Base-by-base conservation (phyloP, 2,888 invertebrate species). In the Troides helena region DNA sequence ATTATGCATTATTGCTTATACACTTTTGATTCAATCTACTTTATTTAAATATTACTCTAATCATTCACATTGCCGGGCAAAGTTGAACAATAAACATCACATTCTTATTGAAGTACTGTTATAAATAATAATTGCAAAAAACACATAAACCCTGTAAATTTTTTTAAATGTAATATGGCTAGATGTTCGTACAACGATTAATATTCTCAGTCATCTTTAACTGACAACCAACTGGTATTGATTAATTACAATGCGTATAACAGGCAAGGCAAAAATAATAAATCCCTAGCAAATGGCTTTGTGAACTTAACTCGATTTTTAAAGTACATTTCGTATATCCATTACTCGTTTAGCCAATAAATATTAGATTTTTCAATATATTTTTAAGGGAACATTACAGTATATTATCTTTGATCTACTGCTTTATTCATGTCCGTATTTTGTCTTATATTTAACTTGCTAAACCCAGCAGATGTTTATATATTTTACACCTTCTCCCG, bases 151-250 rank as follows among this genome's bases (percentile, higher is more conserved):
- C 50, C 5, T 18, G 17, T 17, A 50, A 50, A 17, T 4, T 17
- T 10, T 10, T 18, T 5, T 2, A 50, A 18, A 50, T 50, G 14
- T 50, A 18, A 50, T 18, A 50, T 50, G 10, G 50, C 1, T 50
- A 71, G 73, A 74, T 72, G 73, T 73, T 77, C 72, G 77, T 77
- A 74, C 72, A 67, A 78, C 80, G 80, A 86, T 88, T 87, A 86
- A 86, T 86, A 75, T 68, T 76, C 75, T 73, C 73, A 79, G 82
- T 80, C 85, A 82, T 83, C 84, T 87, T 84, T 81, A 81, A 78
- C 78, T 76, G 86, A 84, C 85, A 79, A 78, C 72, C 73, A 72
- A 71, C 70, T 69, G 69, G 69, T 75, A 70, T 77, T 85, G 82
- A 87, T 86, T 85, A 81, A 87, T 85, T 73, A 77, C 74, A 70